These are phyloP conservation scores for Drosophila demipolita DNA, from an alignment of 2,888 invertebrate species.

Conservation along the genomic window DNA sequence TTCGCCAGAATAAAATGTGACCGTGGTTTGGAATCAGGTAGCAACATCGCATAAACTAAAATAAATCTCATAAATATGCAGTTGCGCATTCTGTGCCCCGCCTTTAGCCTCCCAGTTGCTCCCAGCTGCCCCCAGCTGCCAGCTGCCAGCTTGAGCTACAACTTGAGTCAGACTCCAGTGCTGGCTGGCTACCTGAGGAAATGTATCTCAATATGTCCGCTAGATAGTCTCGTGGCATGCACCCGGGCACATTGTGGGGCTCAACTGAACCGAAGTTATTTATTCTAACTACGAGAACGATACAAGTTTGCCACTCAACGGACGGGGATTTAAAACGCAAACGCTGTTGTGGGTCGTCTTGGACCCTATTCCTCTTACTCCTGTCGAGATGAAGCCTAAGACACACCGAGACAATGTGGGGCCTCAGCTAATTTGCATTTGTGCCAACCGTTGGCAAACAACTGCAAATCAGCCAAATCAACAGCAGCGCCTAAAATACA, in stretches of 20 bases:
- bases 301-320: constrained; percentile 69
- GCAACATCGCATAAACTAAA: constrained; percentile 77
- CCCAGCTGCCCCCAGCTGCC: background rate
- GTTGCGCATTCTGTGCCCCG: constrained; percentile 7
- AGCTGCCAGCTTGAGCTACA: constrained; percentile 2
- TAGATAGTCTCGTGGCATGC: constrained; percentile 56
- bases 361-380: constrained; percentile 5
- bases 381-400: constrained; percentile 4
- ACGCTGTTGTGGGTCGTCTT: constrained; percentile 75
- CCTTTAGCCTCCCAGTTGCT: background rate
- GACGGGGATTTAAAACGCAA: constrained; percentile 43
- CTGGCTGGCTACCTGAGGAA: constrained; percentile 54
- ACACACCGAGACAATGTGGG: constrained; percentile 30
- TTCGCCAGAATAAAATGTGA: constrained; percentile 47
- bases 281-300: constrained; percentile 69
- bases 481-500: constrained; percentile 30
- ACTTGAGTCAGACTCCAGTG: constrained; percentile 9
- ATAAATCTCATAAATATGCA: constrained; percentile 81
- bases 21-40: constrained; percentile 59
- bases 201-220: constrained; percentile 65
- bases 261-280: constrained; percentile 56
- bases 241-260: constrained; percentile 7
- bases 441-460: constrained; percentile 17
- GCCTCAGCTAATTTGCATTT: constrained; percentile 67
- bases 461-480: constrained; percentile 59